Conservation (phyloP, 2,113 vertebrate species). For the Loxodonta africana region DNA sequence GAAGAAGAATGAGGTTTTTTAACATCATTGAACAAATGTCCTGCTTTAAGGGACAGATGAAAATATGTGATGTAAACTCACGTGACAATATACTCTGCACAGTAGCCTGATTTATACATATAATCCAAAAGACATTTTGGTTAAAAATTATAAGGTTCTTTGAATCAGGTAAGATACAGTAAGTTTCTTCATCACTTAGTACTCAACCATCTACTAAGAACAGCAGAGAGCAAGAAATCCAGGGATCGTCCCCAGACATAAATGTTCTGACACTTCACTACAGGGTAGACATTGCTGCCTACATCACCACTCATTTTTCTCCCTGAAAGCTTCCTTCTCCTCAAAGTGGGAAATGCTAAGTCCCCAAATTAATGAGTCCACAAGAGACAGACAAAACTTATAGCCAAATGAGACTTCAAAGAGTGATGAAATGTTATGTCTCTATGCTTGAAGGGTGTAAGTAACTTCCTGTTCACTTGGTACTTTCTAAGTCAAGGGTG, state of each 20-base stretch:
- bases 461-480: not conserved
- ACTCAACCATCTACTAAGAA: not conserved
- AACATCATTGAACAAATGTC: not conserved
- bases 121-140: not conserved
- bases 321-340: not conserved
- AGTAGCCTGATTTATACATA: not conserved
- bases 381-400: not conserved
- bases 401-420: not conserved
- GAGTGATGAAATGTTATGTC: not conserved
- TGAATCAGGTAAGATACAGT: not conserved
- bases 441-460: not conserved
- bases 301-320: too few species aligned
- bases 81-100: fast-evolving
- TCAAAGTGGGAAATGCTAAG: not conserved
- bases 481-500: not conserved
- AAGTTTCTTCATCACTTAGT: not conserved
- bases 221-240: not conserved
- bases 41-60: not conserved
- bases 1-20: not conserved
- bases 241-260: not conserved
- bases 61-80: not conserved
- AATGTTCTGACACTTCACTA: not conserved
- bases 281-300: not conserved
- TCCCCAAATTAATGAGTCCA: not conserved
- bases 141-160: not conserved